These are phyloP conservation scores for Pterophyllum scalare DNA, from an alignment of 2,113 vertebrate species.

Conservation along the genomic window DNA sequence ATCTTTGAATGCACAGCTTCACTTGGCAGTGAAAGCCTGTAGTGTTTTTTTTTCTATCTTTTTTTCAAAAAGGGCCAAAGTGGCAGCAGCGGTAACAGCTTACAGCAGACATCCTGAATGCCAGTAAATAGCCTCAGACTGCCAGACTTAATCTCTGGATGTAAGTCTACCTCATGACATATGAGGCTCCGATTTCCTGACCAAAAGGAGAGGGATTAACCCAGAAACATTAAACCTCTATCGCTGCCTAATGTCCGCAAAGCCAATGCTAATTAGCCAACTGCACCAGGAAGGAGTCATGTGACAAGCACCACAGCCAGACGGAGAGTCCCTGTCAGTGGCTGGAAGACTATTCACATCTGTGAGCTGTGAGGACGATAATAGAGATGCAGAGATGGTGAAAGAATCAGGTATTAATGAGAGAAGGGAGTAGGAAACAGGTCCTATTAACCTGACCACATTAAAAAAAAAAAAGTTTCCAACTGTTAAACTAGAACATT, in stretches of 20 bases:
- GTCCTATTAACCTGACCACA: background rate
- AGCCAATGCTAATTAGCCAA: conserved; percentile 77
- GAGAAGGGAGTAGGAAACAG: background rate
- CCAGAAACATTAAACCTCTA: conserved; percentile 72
- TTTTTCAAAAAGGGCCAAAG: background rate
- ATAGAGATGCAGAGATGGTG: background rate
- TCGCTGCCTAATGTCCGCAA: conserved; percentile 74
- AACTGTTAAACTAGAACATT: background rate
- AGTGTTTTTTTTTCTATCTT: conserved; percentile 20
- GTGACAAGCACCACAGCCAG: conserved; percentile 53
- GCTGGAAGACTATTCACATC: conserved; percentile 11
- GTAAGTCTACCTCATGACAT: conserved; percentile 74
- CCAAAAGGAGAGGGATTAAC: conserved; percentile 74
- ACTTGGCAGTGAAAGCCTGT: background rate
- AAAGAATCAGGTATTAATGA: conserved; percentile 12
- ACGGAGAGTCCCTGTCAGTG: conserved; percentile 21
- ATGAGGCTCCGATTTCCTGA: conserved; percentile 62
- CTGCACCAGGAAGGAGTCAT: conserved; percentile 60
- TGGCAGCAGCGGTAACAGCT: conserved; percentile 36
- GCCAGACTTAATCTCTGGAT: conserved; percentile 65
- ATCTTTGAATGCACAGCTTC: conserved; percentile 29
- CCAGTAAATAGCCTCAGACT: conserved; percentile 63
- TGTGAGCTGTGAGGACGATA: background rate
- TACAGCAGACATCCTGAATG: conserved; percentile 50
- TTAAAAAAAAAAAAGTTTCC: background rate